Conservation (phyloP, 2,113 vertebrate species). For the Chaetodon trifascialis region DNA sequence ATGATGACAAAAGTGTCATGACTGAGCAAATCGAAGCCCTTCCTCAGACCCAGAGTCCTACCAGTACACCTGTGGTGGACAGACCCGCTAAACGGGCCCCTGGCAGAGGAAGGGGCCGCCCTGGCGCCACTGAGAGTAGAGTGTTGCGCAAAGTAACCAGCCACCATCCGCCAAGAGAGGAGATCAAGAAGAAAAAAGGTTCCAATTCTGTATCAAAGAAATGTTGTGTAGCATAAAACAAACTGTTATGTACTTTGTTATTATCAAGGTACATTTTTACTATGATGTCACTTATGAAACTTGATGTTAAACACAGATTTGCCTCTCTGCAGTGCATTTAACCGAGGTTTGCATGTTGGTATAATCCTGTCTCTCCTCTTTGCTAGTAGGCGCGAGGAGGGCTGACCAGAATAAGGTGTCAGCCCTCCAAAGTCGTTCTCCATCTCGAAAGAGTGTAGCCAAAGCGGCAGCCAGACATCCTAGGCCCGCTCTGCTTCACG, state of each 20-base stretch:
- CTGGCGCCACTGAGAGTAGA: conserved; percentile 91
- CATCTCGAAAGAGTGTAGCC: conserved; percentile 95
- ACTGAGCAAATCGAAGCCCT: conserved; percentile 93
- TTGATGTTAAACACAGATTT: conserved; percentile 24
- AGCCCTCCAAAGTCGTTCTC: conserved; percentile 94
- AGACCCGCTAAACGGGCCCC: conserved; percentile 91
- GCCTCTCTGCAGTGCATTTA: conserved; percentile 24
- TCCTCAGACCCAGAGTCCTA: conserved; percentile 90
- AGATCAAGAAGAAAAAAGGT: conserved; percentile 98
- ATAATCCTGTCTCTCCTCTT: conserved; percentile 80
- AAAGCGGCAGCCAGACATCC: conserved; percentile 94
- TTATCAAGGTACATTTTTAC: background rate
- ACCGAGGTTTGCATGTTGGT: conserved; percentile 42
- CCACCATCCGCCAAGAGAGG: conserved; percentile 92
- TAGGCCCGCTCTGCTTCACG: conserved; percentile 94
- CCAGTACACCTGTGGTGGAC: conserved; percentile 87
- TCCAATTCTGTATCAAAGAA: conserved; percentile 71
- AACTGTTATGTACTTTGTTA: background rate
- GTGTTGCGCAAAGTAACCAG: conserved; percentile 90
- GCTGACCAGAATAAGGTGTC: conserved; percentile 96
- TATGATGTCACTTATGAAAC: background rate
- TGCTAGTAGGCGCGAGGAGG: conserved; percentile 93
- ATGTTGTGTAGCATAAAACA: background rate
- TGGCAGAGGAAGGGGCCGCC: conserved; percentile 90
- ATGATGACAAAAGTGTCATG: conserved; percentile 96